Base-by-base conservation (phyloP, 1,140 invertebrate genomes). In the Gryon sp. region DNA sequence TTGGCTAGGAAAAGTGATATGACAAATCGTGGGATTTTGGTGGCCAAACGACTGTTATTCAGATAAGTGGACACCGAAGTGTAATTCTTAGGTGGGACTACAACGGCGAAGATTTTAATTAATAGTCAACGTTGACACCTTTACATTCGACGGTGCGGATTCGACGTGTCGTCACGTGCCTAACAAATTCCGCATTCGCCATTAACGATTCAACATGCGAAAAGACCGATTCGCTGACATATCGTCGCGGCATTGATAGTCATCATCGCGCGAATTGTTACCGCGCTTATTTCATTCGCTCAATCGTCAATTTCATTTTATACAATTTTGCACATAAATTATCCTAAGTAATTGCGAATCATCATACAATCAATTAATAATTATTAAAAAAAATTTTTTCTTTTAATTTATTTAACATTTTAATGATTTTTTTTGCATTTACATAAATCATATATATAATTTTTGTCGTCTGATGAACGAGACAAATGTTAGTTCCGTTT, bases 171-270 rank as follows among this genome's bases (percentile, higher is more conserved):
- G 52, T 66, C 78, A 65, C 74, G 72, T 76, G 20, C 60, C 36
- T 76, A 76, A 79, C 70, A 76, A 76, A 76, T 79, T 79, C 77
- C 68, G 66, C 72, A 69, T 73, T 69, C 75, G 60, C 66, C 53
- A 79, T 79, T 79, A 76, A 73, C 66, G 62, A 72, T 68, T 76
- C 62, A 79, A 76, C 73, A 72, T 73, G 52, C 55, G 45, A 63
- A 65, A 76, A 46, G 68, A 73, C 43, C 68, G 63, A 77, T 72
- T 76, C 53, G 75, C 41, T 77, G 68, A 77, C 75, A 72, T 50
- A 55, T 66, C 53, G 53, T 7, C 55, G n/a, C n/a, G 66, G 75
- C 74, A 70, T 77, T 55, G 66, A 73, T 41, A 78, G 53, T 68
- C 68, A 59, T 68, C 68, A 59, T 72, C 66, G 62, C 45, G 34